These are phyloP conservation scores for Myotis myotis DNA, from an alignment of 2,797 vertebrate genomes.

Conservation along the genomic window DNA sequence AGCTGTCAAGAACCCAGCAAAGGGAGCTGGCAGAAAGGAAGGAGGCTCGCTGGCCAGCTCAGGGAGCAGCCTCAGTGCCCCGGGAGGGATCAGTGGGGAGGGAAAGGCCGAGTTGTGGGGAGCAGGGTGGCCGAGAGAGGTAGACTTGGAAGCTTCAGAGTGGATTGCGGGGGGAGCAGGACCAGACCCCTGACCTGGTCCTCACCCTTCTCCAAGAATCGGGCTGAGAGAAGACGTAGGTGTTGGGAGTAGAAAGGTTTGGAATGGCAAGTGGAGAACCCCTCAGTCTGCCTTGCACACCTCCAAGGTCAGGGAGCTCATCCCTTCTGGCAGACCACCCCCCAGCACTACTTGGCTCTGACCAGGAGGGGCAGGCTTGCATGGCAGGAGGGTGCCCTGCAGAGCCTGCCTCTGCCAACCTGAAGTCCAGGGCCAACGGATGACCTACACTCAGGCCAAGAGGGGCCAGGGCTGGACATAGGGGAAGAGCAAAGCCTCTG, in stretches of 20 bases:
- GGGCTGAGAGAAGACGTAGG: neutral
- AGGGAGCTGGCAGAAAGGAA: neutral
- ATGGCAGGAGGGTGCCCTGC: neutral
- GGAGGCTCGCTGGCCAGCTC: neutral
- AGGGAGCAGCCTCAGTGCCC: neutral
- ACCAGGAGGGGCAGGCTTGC: neutral
- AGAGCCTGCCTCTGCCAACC: neutral
- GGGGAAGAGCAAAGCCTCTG: neutral
- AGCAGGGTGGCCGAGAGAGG: accelerated
- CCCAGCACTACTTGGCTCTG: neutral
- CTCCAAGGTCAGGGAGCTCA: neutral
- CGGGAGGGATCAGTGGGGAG: neutral
- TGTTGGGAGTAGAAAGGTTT: neutral
- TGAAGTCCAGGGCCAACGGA: neutral
- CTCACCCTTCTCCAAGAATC: neutral
- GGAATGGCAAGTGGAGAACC: too few species aligned
- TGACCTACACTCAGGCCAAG: accelerated
- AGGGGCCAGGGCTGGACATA: neutral
- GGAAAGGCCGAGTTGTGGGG: neutral
- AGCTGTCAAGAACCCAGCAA: neutral
- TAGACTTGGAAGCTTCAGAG: neutral
- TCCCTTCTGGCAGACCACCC: neutral
- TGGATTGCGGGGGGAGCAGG: neutral
- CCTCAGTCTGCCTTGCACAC: neutral
- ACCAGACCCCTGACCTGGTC: accelerated